phyloP scores from a whole-genome alignment of 2,888 invertebrate genomes.

The Heliconius charithonia region DNA sequence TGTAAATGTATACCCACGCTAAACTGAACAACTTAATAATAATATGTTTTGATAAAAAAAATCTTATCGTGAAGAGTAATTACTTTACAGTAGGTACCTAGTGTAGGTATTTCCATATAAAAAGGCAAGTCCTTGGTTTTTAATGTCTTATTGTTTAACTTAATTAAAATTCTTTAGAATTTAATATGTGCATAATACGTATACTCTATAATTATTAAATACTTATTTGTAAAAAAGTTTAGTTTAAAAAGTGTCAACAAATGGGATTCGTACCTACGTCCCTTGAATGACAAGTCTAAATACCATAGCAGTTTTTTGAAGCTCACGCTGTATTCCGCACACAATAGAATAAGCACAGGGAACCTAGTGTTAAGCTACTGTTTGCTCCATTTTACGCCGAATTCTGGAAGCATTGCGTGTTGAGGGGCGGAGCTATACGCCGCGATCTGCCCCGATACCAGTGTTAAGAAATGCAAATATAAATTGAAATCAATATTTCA shows the following conservation, averaged over 20 bases:
- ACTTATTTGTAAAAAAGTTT: neutral
- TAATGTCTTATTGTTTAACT: conserved; percentile 34
- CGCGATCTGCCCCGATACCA: too few relatives aligned
- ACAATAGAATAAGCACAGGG: too few relatives aligned
- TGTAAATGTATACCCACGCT: neutral
- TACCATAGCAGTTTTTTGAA: neutral
- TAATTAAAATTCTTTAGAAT: conserved; percentile 35
- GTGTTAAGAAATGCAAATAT: too few relatives aligned
- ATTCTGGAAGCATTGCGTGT: too few relatives aligned
- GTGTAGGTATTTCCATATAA: conserved; percentile 17
- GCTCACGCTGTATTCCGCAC: too few relatives aligned
- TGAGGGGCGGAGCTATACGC: too few relatives aligned
- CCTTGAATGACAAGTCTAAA: neutral
- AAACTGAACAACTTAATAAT: neutral
- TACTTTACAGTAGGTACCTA: neutral
- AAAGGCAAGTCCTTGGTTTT: conserved; percentile 31
- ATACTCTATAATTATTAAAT: conserved; percentile 5
- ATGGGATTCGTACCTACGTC: neutral
- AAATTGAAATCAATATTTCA: too few relatives aligned
- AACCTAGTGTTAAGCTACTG: too few relatives aligned
- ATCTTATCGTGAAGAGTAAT: neutral
- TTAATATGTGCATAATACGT: conserved; percentile 7
- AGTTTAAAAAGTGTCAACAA: neutral
- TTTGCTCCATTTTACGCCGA: too few relatives aligned
- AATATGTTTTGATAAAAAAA: neutral